A percentile compares a stretch with the other conserved stretches of the same genome.
Evolutionary conservation across 2,113 vertebrate species (phyloP).

Genomic region (Mus spicilegus): DNA sequence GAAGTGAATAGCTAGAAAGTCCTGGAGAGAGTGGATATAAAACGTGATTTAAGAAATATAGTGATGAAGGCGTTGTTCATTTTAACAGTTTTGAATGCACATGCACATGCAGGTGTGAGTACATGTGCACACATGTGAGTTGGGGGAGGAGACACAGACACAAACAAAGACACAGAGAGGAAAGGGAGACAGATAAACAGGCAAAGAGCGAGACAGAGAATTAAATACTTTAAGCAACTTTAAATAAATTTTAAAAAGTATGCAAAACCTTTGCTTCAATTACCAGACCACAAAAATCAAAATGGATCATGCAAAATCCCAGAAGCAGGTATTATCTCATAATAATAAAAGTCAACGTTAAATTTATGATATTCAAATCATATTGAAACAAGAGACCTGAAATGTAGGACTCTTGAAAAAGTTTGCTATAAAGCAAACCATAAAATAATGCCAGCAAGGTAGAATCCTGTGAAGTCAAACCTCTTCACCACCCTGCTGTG

Average conservation of each 20-base stretch:
- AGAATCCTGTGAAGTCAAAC: neutral
- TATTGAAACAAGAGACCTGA: neutral
- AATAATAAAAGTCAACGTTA: neutral
- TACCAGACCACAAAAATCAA: neutral
- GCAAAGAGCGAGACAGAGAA: neutral
- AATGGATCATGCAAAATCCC: neutral
- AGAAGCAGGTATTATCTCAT: neutral
- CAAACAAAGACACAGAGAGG: neutral
- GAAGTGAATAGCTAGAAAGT: neutral
- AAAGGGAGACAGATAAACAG: neutral
- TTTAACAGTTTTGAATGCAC: neutral
- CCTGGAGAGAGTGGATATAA: neutral
- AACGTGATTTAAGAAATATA: neutral
- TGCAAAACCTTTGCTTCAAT: neutral
- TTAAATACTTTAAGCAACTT: neutral
- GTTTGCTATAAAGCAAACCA: neutral
- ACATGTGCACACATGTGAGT: too few species aligned
- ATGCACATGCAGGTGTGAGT: neutral
- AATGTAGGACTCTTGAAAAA: neutral
- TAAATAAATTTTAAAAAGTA: neutral
- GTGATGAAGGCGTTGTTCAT: neutral
- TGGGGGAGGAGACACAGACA: neutral
- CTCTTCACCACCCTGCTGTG: neutral
- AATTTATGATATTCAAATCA: slow-evolving; percentile 11
- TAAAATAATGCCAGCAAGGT: neutral